Percentiles rank a stretch among this genome's conserved stretches.
These are phyloP conservation scores for Drosophila peninsularis DNA, from an alignment of 2,888 invertebrate genomes.

Conservation along the genomic window DNA sequence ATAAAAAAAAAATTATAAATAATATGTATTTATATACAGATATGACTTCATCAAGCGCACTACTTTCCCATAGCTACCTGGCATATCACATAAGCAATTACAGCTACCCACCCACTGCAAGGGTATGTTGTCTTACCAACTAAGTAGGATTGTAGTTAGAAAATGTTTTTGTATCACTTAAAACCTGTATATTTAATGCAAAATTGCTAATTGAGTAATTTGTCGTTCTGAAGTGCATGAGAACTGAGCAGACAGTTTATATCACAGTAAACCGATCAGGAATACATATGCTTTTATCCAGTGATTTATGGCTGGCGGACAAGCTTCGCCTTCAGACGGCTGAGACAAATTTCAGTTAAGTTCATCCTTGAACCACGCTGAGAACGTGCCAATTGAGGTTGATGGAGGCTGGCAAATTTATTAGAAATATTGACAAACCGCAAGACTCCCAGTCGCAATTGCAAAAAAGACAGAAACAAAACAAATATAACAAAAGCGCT, in stretches of 20 bases:
- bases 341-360: conserved; percentile 35
- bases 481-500: conserved; percentile 17
- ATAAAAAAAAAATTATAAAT: no score
- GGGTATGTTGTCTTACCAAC: neutral
- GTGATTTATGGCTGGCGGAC: conserved; percentile 38
- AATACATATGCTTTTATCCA: conserved; percentile 37
- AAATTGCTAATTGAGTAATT: conserved; percentile 33
- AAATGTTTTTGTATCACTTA: conserved; percentile 11
- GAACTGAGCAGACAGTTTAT: conserved; percentile 18
- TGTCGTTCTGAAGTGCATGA: conserved; percentile 22
- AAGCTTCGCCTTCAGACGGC: conserved; percentile 10
- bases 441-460: conserved; percentile 34
- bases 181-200: conserved; percentile 20
- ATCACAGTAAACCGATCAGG: conserved; percentile 52
- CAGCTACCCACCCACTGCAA: conserved; percentile 1
- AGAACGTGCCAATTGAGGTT: conserved; percentile 80
- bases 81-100: no score
- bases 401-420: conserved; percentile 48
- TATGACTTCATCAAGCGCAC: no score
- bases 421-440: conserved; percentile 69
- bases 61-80: no score
- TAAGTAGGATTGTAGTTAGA: conserved; percentile 7
- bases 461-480: neutral
- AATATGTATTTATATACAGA: no score
- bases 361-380: conserved; percentile 66